Conservation (phyloP, 2,113 vertebrate genomes). For the Clarias macrocephalus region DNA sequence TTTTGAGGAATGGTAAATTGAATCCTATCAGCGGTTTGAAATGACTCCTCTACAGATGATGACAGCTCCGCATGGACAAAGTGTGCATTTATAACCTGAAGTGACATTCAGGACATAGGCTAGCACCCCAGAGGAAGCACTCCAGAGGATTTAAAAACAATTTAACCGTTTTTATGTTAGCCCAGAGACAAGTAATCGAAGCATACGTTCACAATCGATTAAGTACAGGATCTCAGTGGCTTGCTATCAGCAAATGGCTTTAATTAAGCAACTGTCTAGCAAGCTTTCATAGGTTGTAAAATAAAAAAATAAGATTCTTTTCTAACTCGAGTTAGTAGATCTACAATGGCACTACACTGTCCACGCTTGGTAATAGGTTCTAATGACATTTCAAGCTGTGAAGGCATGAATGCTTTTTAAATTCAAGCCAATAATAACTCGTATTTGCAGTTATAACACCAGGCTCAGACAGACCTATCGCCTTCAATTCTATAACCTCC, state of each 20-base stretch:
- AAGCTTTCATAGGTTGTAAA: slow-evolving; percentile 34
- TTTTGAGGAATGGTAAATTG: slow-evolving; percentile 39
- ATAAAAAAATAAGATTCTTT: slow-evolving; percentile 29
- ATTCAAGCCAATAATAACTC: neutral
- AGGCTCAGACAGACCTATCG: neutral
- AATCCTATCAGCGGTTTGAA: slow-evolving; percentile 32
- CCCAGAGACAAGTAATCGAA: slow-evolving; percentile 22
- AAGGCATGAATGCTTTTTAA: neutral
- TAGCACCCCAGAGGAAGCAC: slow-evolving; percentile 19
- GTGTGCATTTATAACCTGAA: slow-evolving; percentile 31
- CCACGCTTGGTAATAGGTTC: neutral
- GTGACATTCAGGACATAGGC: slow-evolving; percentile 46
- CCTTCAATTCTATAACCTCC: neutral
- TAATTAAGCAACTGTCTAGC: slow-evolving; percentile 29
- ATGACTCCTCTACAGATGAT: slow-evolving; percentile 23
- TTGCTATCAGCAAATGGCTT: slow-evolving; percentile 30
- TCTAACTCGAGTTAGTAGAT: neutral
- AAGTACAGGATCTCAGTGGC: slow-evolving; percentile 25
- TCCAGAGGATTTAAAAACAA: slow-evolving; percentile 29
- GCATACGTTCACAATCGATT: slow-evolving; percentile 11
- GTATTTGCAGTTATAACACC: neutral
- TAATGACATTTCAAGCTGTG: slow-evolving; percentile 7
- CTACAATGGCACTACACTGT: neutral
- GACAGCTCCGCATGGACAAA: slow-evolving; percentile 37
- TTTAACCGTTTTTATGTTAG: slow-evolving; percentile 22